Evolutionary conservation across 2,888 invertebrate genomes (phyloP).

Genomic region (Lithodes maja): DNA sequence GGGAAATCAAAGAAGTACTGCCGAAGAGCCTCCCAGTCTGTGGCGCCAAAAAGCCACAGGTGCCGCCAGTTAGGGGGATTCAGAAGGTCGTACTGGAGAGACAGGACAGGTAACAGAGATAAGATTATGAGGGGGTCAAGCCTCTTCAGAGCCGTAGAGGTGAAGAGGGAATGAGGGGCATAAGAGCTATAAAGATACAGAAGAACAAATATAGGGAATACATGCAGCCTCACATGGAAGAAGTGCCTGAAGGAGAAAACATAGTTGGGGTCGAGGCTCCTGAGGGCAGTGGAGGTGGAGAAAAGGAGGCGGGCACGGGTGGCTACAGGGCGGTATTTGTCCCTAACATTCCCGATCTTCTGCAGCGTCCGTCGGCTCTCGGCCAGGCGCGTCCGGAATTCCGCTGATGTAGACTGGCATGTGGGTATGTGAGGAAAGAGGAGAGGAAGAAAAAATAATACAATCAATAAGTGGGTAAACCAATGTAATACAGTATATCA

Average conservation of each 20-base stretch:
- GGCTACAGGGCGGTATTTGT: constrained; percentile 69
- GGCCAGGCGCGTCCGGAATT: constrained; percentile 64
- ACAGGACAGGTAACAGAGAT: no score
- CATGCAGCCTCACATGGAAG: constrained; percentile 48
- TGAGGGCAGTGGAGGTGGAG: constrained; percentile 56
- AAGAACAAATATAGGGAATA: background rate
- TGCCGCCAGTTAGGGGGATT: no score
- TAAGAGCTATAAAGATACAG: background rate
- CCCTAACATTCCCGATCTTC: constrained; percentile 69
- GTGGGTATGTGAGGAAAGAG: no score
- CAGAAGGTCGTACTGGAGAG: no score
- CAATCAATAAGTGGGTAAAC: no score
- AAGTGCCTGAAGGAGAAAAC: constrained; percentile 69
- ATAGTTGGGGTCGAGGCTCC: constrained; percentile 45
- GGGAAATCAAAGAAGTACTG: no score
- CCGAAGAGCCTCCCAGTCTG: no score
- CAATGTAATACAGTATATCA: no score
- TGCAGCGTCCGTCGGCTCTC: constrained; percentile 65
- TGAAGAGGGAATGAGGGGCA: background rate
- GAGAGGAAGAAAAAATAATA: no score
- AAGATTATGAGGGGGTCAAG: no score
- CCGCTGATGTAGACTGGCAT: constrained; percentile 65
- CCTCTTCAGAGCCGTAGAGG: no score
- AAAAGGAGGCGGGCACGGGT: constrained; percentile 65
- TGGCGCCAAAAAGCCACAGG: no score